Evolutionary conservation across 2,888 invertebrate species (phyloP), one percentile per base, ranked within the genome.

Genomic region (Cerceris ruficornis): DNA sequence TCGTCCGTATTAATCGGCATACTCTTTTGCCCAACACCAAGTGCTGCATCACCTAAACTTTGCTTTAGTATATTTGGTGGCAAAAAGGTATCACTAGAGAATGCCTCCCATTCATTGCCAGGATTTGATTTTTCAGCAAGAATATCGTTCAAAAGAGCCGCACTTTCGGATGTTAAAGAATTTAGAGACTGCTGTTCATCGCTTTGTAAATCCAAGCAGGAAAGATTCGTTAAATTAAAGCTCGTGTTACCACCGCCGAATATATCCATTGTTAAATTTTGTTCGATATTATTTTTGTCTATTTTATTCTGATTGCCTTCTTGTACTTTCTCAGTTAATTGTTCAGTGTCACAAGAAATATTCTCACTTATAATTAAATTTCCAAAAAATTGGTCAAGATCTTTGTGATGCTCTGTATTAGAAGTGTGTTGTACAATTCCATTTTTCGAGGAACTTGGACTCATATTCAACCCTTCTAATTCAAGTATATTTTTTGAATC

Each of bases 11-110:
- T 54, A 71, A 59, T 61, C 13, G 46, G 61, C 7, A 70, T 69
- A 46, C 28, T 75, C 7, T 82, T 86, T 17, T 85, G 86, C n/a
- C 80, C 85, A 54, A 84, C 71, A 7, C 88, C 87, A 7, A 84
- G 73, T 1, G 88, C 80, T 41, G 87, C 91, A 61, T 90, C 91
- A 6, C 90, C 91, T 0, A 92, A 84, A 77, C 91, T 92, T 75
- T 92, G 91, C 68, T 91, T 91, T 57, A 92, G 80, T 80, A 92
- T 90, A 60, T 86, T 89, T 1, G 90, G 85, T 41, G 92, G 92
- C 70, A 92, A 82, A 76, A 92, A 92, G 9, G 90, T 90, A 50
- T 92, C 90, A 7, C 85, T 83, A 5, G 89, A 85, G 54, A 90
- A 79, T 15, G 83, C 57, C 57, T 89, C 90, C 90, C 89, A 91